Evolutionary conservation across 2,113 vertebrate species (phyloP), one percentile per base, ranked within the genome.

Genomic region (Ifrita kowaldi): DNA sequence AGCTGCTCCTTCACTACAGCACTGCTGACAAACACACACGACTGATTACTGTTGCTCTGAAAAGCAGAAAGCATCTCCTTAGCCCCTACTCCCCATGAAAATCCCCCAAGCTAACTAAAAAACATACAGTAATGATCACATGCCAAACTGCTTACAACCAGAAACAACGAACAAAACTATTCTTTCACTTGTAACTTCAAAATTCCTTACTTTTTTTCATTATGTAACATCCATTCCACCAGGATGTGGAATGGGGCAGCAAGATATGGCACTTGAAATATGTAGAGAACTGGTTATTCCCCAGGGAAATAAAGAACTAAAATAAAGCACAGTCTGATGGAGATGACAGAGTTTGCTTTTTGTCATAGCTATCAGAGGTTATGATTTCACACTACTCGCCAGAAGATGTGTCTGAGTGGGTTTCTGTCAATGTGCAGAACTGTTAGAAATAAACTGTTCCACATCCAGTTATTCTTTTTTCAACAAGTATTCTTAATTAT

Each of bases 81-180:
- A 41, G 15, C 1, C 27, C 23, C 64, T 24, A 14, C 1, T 3
- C 9, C 5, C 5, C 1, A 44, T 15, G 14, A 68, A 76, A 68
- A 52, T 15, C 1, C 5, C 7, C 9, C 10, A 53, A 24, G 16
- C 9, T 39, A 63, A 81, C 16, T 16, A 49, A 62, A 65, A 37
- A 39, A 9, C 6, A 1, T 4, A 33, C 3, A 42, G 2, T 14
- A 70, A 39, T 10, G 6, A 55, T 42, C 8, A 14, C 24, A 35
- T 6, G 19, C 4, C 39, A 64, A 78, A 87, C 16, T 35, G 41
- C 12, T 63, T 46, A 35, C 13, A 73, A 35, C 4, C 10, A 67
- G 19, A 73, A 89, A 46, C 8, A 63, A 74, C 0, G 0, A 60
- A 85, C 19, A 83, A 39, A 88, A 50, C 19, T 57, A 24, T 32